Evolutionary conservation across 2,797 vertebrate species (phyloP), one percentile per base, ranked within the genome.

Genomic region (Schizopygopsis malacanthus): DNA sequence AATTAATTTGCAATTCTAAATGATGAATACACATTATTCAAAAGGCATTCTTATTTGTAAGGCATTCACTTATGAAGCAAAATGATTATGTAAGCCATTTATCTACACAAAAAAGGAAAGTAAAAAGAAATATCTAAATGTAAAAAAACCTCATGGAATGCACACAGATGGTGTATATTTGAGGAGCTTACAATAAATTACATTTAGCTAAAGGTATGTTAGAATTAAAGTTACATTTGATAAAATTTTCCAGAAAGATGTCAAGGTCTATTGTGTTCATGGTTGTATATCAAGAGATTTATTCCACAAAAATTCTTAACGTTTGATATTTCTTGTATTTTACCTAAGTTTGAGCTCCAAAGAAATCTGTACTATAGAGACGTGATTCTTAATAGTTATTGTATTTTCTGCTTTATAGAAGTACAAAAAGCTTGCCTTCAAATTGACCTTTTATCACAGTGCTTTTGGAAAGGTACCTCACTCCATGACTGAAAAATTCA

Each of bases 41-140:
- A 85, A 90, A 90, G 90, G 88, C 90, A 89, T 90, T 90, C 84
- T 52, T 88, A 79, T 86, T 86, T 81, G 75, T 90, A 90, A 90
- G 88, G 90, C 88, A 83, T 87, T 86, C 75, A 87, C 79, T 71
- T 87, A 43, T 59, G 63, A 78, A 54, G 54, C 56, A 52, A 61
- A 83, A 70, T 37, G 25, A 84, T 65, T 33, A 18, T 6, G 22
- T 63, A 73, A 25, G 43, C 61, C 61, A 63, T 63, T 85, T 71
- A 61, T 81, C 65, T 81, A 77, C 52, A 83, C 59, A 67, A 61
- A 78, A 41, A 52, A 25, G 11, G n/a, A 45, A 45, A 20, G 33
- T 13, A 12, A 15, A 82, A 16, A 25, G 6, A 33, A 78, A 18
- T 25, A 82, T 7, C 2, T 79, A 16, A 79, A 63, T 10, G 45